Percentiles rank a stretch among this genome's conserved stretches.
Conservation (phyloP, 2,888 invertebrate species). For the Saturnia pavonia region DNA sequence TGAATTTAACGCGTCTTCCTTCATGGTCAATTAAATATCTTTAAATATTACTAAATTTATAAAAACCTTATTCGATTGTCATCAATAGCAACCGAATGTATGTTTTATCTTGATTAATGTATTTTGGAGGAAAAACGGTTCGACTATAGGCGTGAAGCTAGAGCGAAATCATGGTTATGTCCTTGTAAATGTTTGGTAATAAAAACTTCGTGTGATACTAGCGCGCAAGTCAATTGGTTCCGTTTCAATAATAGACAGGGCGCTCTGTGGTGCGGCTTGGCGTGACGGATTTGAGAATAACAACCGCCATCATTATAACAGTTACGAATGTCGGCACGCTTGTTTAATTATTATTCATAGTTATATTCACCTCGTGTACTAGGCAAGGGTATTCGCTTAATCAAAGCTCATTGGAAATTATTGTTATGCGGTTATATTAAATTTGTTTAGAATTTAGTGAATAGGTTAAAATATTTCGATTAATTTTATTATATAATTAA, state of each 20-base stretch:
- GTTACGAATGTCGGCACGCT: background rate
- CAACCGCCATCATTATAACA: background rate
- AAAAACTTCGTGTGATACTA: background rate
- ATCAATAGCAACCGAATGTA: no score
- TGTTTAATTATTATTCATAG: constrained; percentile 15
- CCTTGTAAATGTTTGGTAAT: background rate
- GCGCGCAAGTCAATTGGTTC: background rate
- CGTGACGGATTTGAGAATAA: constrained; percentile 6
- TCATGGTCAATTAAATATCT: no score
- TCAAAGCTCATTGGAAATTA: constrained; percentile 17
- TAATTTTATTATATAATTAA: background rate
- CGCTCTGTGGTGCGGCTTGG: background rate
- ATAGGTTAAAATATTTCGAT: background rate
- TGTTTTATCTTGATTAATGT: no score
- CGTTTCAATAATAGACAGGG: background rate
- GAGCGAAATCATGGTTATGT: background rate
- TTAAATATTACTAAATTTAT: background rate
- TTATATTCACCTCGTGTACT: constrained; percentile 5
- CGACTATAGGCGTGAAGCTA: background rate
- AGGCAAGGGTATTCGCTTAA: constrained; percentile 10
- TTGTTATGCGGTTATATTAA: background rate
- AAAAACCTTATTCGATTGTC: no score
- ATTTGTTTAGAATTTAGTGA: background rate
- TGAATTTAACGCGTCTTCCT: no score
- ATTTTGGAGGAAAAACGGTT: background rate